Percentiles rank a stretch among this genome's conserved stretches.
These are phyloP conservation scores for Cladorhizidae sp. DNA, from an alignment of 37 sponge, comb jelly and placozoan species.

Conservation along the genomic window DNA sequence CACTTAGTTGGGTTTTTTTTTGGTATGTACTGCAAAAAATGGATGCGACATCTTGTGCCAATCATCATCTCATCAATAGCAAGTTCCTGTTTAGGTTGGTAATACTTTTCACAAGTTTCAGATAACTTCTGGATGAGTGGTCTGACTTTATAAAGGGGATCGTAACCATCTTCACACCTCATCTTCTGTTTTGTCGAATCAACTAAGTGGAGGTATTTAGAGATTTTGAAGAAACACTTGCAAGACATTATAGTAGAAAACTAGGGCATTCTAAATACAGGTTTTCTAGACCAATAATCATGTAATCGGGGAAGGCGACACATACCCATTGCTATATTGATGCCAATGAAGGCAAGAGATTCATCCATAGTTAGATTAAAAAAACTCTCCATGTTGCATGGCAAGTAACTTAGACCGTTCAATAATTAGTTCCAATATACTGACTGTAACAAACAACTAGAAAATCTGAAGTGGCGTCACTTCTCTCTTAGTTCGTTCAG, in stretches of 20 bases:
- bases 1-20: conserved; percentile 39
- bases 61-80: no score
- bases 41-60: conserved; percentile 13
- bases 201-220: conserved; percentile 4
- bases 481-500: background rate
- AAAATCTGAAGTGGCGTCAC: conserved; percentile 5
- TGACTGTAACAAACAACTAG: background rate
- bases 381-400: background rate
- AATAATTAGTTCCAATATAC: conserved; percentile 10
- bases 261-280: background rate
- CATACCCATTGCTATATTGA: conserved; percentile 31
- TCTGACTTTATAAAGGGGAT: conserved; percentile 15
- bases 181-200: conserved; percentile 5
- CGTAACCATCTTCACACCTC: conserved; percentile 18
- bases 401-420: background rate
- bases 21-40: conserved; percentile 39
- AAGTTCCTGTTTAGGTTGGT: background rate
- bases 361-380: background rate
- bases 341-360: background rate
- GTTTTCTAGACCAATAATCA: conserved; percentile 29
- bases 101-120: background rate
- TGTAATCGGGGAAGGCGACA: background rate
- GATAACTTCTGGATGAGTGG: no score
- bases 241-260: background rate
- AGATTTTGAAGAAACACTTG: background rate